Percentiles rank a stretch among this genome's conserved stretches.
These are phyloP conservation scores for Cyprinodon brontotheroides DNA, from an alignment of 2,113 vertebrate species.

Conservation along the genomic window DNA sequence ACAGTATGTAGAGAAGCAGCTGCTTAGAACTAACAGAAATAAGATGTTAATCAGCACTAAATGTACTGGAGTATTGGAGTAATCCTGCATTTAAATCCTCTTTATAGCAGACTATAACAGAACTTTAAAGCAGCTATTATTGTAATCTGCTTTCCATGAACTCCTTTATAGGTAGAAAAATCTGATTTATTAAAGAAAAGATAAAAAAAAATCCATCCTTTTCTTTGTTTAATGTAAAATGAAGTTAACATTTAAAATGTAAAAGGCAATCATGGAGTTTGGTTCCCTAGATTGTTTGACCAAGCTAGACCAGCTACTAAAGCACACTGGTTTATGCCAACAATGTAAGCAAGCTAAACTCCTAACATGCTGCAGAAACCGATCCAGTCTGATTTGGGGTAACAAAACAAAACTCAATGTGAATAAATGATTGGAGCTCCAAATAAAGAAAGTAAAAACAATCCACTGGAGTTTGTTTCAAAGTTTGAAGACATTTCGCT, in stretches of 20 bases:
- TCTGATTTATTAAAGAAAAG: slow-evolving; percentile 6
- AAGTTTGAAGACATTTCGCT: too few relatives aligned
- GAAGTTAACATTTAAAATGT: background rate
- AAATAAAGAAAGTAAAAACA: too few relatives aligned
- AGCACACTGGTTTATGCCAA: background rate
- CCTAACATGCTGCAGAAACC: background rate
- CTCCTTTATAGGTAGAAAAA: slow-evolving; percentile 11
- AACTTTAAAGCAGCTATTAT: background rate
- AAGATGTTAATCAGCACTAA: background rate
- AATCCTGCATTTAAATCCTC: background rate
- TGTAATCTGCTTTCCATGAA: background rate
- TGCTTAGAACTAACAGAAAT: background rate
- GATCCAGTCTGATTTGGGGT: too few relatives aligned
- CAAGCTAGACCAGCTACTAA: background rate
- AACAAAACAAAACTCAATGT: background rate
- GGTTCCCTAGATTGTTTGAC: background rate
- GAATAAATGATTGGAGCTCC: background rate
- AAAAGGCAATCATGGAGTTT: background rate
- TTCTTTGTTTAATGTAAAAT: background rate
- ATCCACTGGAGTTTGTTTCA: too few relatives aligned
- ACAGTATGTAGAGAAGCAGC: background rate
- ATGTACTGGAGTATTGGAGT: background rate
- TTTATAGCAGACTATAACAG: too few relatives aligned
- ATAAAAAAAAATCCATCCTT: background rate
- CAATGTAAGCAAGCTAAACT: background rate